Evolutionary conservation across 2,113 vertebrate genomes (phyloP).

Genomic region (Serilophus lunatus): DNA sequence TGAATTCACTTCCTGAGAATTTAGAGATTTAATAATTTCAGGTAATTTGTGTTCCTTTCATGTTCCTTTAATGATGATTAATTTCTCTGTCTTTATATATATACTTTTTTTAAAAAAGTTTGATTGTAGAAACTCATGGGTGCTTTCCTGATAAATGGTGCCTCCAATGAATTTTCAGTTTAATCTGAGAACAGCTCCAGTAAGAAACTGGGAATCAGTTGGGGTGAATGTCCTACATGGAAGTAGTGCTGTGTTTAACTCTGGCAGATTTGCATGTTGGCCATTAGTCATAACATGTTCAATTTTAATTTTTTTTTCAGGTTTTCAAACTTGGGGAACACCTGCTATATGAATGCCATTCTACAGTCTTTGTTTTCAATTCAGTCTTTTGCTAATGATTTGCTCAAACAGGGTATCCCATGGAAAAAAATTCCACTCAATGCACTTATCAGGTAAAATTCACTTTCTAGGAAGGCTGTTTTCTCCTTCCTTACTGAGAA

Average conservation of each 20-base stretch:
- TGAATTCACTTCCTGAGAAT: neutral
- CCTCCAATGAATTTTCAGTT: neutral
- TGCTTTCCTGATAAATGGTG: neutral
- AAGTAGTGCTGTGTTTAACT: neutral
- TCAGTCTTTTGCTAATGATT: conserved; percentile 93
- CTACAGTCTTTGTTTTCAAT: conserved; percentile 97
- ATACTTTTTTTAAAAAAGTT: fast-evolving
- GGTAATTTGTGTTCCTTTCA: neutral
- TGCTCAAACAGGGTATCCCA: conserved; percentile 92
- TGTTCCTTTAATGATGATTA: neutral
- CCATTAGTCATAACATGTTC: neutral
- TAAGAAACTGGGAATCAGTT: neutral
- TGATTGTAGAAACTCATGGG: neutral
- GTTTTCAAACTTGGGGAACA: conserved; percentile 98
- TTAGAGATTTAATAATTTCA: neutral
- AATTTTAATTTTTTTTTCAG: conserved; percentile 65
- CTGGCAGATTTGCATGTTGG: neutral
- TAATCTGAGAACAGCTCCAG: neutral
- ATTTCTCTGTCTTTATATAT: neutral
- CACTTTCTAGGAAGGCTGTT: neutral
- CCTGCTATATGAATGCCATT: conserved; percentile 99
- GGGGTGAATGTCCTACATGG: neutral
- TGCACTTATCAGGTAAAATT: conserved; percentile 88
- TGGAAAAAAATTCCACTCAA: conserved; percentile 95
- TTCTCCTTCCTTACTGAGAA: neutral